Evolutionary conservation across 2,888 invertebrate species (phyloP).

Genomic region (Frankliniella intonsa): DNA sequence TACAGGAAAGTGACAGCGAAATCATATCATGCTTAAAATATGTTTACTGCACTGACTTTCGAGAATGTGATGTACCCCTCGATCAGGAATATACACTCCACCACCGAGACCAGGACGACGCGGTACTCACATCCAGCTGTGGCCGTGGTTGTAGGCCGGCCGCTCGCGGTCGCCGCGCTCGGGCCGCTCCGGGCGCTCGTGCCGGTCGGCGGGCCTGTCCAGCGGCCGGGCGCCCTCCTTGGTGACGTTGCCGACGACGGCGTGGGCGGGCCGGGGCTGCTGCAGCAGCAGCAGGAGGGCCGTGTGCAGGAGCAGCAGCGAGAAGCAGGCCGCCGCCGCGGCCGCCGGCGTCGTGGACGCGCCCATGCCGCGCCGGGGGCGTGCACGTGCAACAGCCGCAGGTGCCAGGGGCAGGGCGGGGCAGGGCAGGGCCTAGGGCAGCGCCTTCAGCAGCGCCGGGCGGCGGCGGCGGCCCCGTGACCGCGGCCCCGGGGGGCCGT

Average conservation of each 20-base stretch:
- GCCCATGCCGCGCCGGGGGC: not conserved
- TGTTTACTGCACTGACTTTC: too few relatives aligned
- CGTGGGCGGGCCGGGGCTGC: constrained; percentile 11
- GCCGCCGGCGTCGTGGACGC: not conserved
- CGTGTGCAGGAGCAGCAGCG: not conserved
- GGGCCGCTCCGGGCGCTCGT: not conserved
- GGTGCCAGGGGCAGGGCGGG: too few relatives aligned
- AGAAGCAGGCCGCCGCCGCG: not conserved
- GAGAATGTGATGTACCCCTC: too few relatives aligned
- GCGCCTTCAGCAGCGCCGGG: not conserved
- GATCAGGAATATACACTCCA: too few relatives aligned
- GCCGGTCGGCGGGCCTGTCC: constrained; percentile 5
- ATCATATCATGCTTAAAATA: too few relatives aligned
- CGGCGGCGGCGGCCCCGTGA: not conserved
- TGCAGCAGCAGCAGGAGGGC: not conserved
- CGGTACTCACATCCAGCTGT: constrained; percentile 14
- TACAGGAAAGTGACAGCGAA: too few relatives aligned
- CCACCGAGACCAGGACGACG: too few relatives aligned
- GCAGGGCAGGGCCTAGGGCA: too few relatives aligned
- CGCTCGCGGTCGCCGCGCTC: not conserved
- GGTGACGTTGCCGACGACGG: constrained; percentile 18
- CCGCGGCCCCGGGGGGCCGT: not conserved
- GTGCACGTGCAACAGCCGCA: not conserved
- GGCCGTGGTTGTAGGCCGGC: constrained; percentile 21
- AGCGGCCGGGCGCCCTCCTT: constrained; percentile 15